Percentiles rank a stretch among this genome's conserved stretches.
Evolutionary conservation across 2,888 invertebrate genomes (phyloP).

Genomic region (Drosophila eohydei): DNA sequence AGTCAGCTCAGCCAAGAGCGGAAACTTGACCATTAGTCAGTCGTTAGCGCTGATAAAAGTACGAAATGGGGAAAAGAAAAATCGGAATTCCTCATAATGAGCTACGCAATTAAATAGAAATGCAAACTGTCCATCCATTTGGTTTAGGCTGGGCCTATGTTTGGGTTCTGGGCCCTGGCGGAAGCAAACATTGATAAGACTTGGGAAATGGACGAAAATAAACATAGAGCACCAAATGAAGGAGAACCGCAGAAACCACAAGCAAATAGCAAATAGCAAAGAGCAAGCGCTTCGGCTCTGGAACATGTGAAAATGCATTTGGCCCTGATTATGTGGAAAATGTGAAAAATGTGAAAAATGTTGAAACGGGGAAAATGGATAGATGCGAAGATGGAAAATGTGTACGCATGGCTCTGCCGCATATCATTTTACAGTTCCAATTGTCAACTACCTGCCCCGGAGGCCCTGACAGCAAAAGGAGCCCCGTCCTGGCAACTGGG

Average conservation of each 20-base stretch:
- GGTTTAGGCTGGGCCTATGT: slow-evolving; percentile 2
- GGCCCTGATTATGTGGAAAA: slow-evolving; percentile 49
- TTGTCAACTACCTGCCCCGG: slow-evolving; percentile 75
- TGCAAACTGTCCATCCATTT: slow-evolving; percentile 54
- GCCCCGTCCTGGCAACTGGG: slow-evolving; percentile 28
- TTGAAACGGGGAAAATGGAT: neutral
- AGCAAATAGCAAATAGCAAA: slow-evolving; percentile 63
- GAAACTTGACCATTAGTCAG: slow-evolving; percentile 40
- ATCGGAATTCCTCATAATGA: slow-evolving; percentile 25
- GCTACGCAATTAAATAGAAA: slow-evolving; percentile 47
- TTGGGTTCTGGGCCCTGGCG: slow-evolving; percentile 35
- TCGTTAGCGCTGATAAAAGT: slow-evolving; percentile 41
- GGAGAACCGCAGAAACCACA: slow-evolving; percentile 49
- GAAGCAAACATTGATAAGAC: slow-evolving; percentile 75
- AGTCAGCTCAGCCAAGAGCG: slow-evolving; percentile 31
- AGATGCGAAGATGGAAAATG: neutral
- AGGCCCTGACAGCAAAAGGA: slow-evolving; percentile 7
- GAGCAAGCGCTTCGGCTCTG: slow-evolving; percentile 42
- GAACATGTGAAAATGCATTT: slow-evolving; percentile 42
- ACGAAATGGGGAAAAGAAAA: slow-evolving; percentile 9
- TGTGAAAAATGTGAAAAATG: slow-evolving; percentile 18
- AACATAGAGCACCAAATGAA: slow-evolving; percentile 14
- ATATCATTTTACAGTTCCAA: slow-evolving; percentile 70
- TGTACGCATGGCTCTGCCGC: slow-evolving; percentile 9
- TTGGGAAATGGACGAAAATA: slow-evolving; percentile 25